A percentile compares a stretch with the other conserved stretches of the same genome.
These are phyloP conservation scores for Drosophila fulvimacula DNA, from an alignment of 2,888 invertebrate species.

Conservation along the genomic window DNA sequence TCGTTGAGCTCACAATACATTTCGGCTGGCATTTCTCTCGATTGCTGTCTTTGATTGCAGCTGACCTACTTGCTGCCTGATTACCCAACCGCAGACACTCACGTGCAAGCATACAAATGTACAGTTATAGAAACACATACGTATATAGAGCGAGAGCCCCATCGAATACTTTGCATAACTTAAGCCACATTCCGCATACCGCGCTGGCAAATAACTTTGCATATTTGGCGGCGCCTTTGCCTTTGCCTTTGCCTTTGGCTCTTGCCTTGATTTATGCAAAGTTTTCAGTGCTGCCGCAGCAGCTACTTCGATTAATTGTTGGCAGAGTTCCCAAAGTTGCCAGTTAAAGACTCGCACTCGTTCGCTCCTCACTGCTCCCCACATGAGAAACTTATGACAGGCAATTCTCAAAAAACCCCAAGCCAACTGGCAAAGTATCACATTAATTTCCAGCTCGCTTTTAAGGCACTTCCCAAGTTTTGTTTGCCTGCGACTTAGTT, in stretches of 20 bases:
- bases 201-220: slow-evolving; percentile 71
- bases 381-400: slow-evolving; percentile 35
- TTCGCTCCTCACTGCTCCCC: slow-evolving; percentile 36
- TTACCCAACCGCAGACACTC: slow-evolving; percentile 58
- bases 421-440: slow-evolving; percentile 45
- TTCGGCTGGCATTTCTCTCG: slow-evolving; percentile 67
- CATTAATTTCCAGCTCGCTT: slow-evolving; percentile 57
- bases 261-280: slow-evolving; percentile 74
- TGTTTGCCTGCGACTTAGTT: slow-evolving; percentile 55
- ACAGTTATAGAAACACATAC: slow-evolving; percentile 5
- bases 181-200: slow-evolving; percentile 68
- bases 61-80: slow-evolving; percentile 78
- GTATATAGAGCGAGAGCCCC: slow-evolving; percentile 14
- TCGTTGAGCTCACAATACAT: slow-evolving; percentile 56
- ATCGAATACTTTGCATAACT: slow-evolving; percentile 71
- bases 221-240: slow-evolving; percentile 65
- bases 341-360: slow-evolving; percentile 21
- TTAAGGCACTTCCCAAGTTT: slow-evolving; percentile 54
- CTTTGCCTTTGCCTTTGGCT: slow-evolving; percentile 39
- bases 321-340: slow-evolving; percentile 23
- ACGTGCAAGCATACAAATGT: slow-evolving; percentile 21
- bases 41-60: slow-evolving; percentile 76
- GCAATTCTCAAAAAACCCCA: slow-evolving; percentile 13
- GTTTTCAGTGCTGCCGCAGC: slow-evolving; percentile 39
- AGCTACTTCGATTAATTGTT: slow-evolving; percentile 73